A percentile compares a stretch with the other conserved stretches of the same genome.
phyloP scores from a whole-genome alignment of 2,113 vertebrate species.

The Elachura formosa region DNA sequence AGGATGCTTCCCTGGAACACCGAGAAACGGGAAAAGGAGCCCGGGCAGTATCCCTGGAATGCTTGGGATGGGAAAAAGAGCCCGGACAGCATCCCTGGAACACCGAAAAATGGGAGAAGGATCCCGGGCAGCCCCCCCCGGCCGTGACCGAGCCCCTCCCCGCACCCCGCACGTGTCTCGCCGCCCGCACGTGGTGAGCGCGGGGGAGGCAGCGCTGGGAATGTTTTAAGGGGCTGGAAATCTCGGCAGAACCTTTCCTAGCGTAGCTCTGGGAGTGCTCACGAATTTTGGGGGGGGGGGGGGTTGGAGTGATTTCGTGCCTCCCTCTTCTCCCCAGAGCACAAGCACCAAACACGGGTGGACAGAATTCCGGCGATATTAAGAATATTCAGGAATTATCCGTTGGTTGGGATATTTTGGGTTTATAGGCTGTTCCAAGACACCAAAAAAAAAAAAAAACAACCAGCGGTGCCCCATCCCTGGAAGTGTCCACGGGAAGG shows the following conservation, averaged over 20 bases:
- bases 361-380: background rate
- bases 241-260: background rate
- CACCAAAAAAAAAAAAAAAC: background rate
- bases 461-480: background rate
- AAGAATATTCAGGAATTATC: background rate
- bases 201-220: background rate
- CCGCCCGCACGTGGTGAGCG: background rate
- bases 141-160: background rate
- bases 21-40: background rate
- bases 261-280: accelerated
- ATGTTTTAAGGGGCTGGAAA: background rate
- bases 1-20: too few species aligned
- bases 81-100: background rate
- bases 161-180: background rate
- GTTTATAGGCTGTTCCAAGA: background rate
- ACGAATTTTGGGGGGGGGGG: background rate
- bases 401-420: background rate
- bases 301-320: background rate
- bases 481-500: background rate
- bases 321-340: background rate
- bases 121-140: background rate
- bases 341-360: background rate
- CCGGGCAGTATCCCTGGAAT: background rate
- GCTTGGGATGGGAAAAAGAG: background rate
- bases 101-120: too few species aligned